Conservation (phyloP, 2,113 vertebrate genomes). For the Oryzias curvinotus region DNA sequence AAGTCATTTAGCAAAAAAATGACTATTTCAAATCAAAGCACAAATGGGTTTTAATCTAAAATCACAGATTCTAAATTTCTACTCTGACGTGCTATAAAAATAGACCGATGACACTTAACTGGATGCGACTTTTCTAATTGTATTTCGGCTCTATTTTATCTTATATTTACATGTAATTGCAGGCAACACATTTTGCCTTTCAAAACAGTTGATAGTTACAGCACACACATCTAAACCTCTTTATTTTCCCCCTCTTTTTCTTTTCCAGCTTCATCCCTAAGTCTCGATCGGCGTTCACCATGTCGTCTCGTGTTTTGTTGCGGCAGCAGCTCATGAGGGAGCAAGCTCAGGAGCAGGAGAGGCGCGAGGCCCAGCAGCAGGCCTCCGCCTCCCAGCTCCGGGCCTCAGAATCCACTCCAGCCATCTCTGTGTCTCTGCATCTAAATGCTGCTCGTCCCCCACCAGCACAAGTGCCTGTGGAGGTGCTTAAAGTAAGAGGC, state of each 20-base stretch:
- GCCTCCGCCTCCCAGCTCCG: slow-evolving; percentile 75
- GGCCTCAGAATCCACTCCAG: slow-evolving; percentile 73
- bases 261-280: slow-evolving; percentile 49
- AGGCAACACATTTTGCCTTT: no score
- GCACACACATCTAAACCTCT: not conserved
- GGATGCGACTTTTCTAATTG: no score
- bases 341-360: slow-evolving; percentile 88
- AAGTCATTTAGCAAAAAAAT: no score
- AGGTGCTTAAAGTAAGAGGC: slow-evolving; percentile 84
- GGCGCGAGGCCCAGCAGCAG: slow-evolving; percentile 81
- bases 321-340: slow-evolving; percentile 89
- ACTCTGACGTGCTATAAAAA: no score
- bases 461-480: slow-evolving; percentile 85
- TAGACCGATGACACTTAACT: no score
- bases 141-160: no score
- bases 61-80: no score
- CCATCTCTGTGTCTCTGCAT: slow-evolving; percentile 80
- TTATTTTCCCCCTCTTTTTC: not conserved
- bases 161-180: no score
- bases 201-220: no score
- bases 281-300: slow-evolving; percentile 45
- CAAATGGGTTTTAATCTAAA: no score
- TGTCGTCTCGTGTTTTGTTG: slow-evolving; percentile 83
- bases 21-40: no score
- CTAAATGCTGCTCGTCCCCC: slow-evolving; percentile 73